These are phyloP conservation scores for Pollenia labialis DNA, from an alignment of 2,888 invertebrate genomes.

Conservation along the genomic window DNA sequence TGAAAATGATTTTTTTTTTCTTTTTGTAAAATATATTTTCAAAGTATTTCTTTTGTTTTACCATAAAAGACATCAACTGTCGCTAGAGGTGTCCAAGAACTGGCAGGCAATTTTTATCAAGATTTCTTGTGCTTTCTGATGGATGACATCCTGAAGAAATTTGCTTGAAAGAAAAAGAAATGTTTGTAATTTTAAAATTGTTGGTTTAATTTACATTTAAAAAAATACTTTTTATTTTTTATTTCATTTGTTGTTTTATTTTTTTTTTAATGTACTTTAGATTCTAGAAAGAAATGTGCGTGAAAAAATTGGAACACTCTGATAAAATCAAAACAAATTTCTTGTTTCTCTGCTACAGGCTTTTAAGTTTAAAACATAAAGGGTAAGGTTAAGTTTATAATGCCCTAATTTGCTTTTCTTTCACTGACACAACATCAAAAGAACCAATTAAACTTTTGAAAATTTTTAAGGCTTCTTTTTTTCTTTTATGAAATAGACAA, in stretches of 20 bases:
- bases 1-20: slow-evolving; percentile 9
- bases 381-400: background rate
- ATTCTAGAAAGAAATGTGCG: too few relatives aligned
- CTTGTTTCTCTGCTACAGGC: too few relatives aligned
- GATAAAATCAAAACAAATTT: background rate
- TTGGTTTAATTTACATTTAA: background rate
- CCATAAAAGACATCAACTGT: slow-evolving; percentile 18
- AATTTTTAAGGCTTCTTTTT: too few relatives aligned
- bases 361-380: background rate
- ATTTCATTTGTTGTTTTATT: too few relatives aligned
- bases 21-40: background rate
- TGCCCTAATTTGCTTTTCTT: background rate
- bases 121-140: slow-evolving; percentile 3
- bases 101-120: slow-evolving; percentile 48
- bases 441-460: too few relatives aligned
- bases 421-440: too few relatives aligned
- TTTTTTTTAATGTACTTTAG: too few relatives aligned
- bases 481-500: too few relatives aligned
- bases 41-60: background rate
- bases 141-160: background rate
- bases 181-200: background rate
- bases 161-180: background rate
- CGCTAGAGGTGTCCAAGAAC: slow-evolving; percentile 40
- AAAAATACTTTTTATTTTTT: too few relatives aligned
- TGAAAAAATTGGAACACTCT: too few relatives aligned